Base-by-base conservation (phyloP, 2,113 vertebrate genomes). In the Corythornis madagascariensis region DNA sequence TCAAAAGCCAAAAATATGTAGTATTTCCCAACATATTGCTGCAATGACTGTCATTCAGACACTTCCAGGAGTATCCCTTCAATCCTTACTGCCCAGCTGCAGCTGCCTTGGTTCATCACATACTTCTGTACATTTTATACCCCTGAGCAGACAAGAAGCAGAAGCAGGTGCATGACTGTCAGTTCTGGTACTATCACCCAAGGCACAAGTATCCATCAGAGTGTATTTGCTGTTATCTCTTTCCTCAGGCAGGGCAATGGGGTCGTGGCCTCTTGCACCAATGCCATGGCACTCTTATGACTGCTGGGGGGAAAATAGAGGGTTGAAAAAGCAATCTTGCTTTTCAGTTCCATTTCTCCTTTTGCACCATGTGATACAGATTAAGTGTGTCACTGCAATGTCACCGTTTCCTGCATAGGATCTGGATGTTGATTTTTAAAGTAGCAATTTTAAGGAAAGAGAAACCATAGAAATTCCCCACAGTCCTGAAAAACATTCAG, bases 111-210 rank as follows among this genome's bases (percentile, higher is more conserved):
- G 16, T 35, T 93, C 22, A 15, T 59, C 71, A 43, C 13, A 69
- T 45, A 31, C 38, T 79, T 31, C 80, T 69, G 33, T 33, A 18
- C 13, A 31, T 92, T 85, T 86, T 72, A 75, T 89, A 61, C 66
- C 40, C 71, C 28, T 6, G 9, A 83, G 77, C 64, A 72, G 60
- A 86, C 55, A 71, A 83, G 70, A 84, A 92, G 52, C 75, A 91
- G 66, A 82, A 93, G 92, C 92, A 96, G 93, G 87, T 95, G 82
- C 70, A 31, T 45, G 60, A 45, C 63, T 83, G 69, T n/a, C 86
- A 82, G 66, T 74, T 93, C 88, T 91, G 60, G 76, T 82, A 42
- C 48, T 63, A 52, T 78, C 38, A 85, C 63, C 52, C 2, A 0
- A 81, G 83, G 79, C 89, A 94, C 53, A 89, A 65, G 31, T 55